These are phyloP conservation scores for Enhydra lutris DNA, from an alignment of 2,113 vertebrate species.

Conservation along the genomic window DNA sequence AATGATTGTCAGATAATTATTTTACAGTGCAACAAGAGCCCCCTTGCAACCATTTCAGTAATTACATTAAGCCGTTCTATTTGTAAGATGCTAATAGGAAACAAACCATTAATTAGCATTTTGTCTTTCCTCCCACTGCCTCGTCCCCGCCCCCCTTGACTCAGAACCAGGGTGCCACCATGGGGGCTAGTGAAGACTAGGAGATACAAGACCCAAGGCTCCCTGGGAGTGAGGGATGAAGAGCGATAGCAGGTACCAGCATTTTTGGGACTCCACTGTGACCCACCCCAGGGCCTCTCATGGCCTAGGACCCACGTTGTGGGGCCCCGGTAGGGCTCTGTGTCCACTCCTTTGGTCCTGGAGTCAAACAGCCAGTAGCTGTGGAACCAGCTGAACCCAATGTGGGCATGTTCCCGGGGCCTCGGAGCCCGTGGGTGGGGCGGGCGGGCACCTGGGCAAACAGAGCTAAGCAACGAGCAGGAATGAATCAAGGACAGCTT, in stretches of 20 bases:
- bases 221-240: background rate
- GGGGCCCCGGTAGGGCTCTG: background rate
- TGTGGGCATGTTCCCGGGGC: slow-evolving; percentile 52
- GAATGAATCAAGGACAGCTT: slow-evolving; percentile 75
- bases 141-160: background rate
- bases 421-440: slow-evolving; percentile 65
- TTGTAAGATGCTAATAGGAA: slow-evolving; percentile 69
- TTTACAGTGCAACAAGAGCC: slow-evolving; percentile 59
- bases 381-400: slow-evolving; percentile 52
- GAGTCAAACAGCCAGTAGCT: background rate
- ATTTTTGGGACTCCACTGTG: background rate
- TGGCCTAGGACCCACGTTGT: background rate
- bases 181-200: background rate
- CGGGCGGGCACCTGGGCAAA: slow-evolving; percentile 60
- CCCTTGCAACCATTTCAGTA: slow-evolving; percentile 67
- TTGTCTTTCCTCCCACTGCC: slow-evolving; percentile 32
- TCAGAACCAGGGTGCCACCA: background rate
- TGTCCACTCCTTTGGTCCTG: background rate
- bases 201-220: background rate
- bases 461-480: slow-evolving; percentile 67
- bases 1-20: slow-evolving; percentile 62
- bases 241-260: background rate
- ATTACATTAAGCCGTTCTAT: slow-evolving; percentile 69
- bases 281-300: background rate
- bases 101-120: slow-evolving; percentile 71